Evolutionary conservation across 2,113 vertebrate species (phyloP), one percentile per base, ranked within the genome.

Genomic region (Ochotona princeps): DNA sequence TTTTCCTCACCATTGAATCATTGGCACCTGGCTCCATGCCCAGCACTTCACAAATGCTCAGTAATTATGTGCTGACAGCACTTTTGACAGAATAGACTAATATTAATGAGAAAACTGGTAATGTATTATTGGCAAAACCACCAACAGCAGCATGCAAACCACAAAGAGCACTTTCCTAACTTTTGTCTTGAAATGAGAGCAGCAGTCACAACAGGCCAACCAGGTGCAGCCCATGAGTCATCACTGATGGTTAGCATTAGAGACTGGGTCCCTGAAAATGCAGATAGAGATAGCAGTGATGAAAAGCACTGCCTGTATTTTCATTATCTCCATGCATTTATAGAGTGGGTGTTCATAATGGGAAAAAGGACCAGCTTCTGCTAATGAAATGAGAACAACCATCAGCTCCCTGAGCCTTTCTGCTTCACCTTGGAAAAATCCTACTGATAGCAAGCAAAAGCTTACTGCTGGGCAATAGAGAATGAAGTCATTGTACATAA

Each of bases 1-100:
- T 85, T 51, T 84, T 80, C 54, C 74, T 94, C 74, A 20, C 69
- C 61, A 49, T 1, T 44, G 54, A 86, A 47, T 72, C 60, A 66
- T 17, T 66, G 89, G 86, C 60, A 30, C 26, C 83, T 86, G 83
- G 89, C 86, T 88, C 28, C 8, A 38, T 14, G 70, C 73, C 93
- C 83, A 73, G 38, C 57, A 69, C 38, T n/a, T 21, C 83, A 88
- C 57, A 92, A 76, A 83, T 80, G 73, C 69, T 88, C 63, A 63
- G 67, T 35, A 69, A 81, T 54, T 26, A 6, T 13, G 35, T 51
- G 32, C 26, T 5, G 18, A 94, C 70, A 93, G 63, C 49, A 66
- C 78, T 92, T 82, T 38, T 94, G 60, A 89, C n/a, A 44, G 57
- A 83, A 82, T 0, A 83, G 13, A 82, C 35, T 28, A 73, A 35